Evolutionary conservation across 1,140 invertebrate species (phyloP).

Genomic region (Diploscapter pachys): DNA sequence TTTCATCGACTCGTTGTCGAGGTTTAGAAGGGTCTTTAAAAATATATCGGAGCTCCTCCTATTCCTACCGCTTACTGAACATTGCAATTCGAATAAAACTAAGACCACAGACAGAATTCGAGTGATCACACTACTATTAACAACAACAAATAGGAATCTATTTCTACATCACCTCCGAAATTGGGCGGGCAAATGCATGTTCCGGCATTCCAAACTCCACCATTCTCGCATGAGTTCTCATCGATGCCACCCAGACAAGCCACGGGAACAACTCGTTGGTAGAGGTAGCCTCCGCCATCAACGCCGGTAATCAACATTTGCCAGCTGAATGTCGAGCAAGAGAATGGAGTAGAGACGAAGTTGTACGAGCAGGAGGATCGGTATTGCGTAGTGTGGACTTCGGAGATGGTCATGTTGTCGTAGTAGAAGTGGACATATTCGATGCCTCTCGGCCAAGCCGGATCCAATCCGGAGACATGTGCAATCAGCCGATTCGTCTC

Average conservation of each 20-base stretch:
- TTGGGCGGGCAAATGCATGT: constrained; percentile 34
- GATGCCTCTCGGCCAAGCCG: constrained; percentile 8
- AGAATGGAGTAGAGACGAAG: constrained; percentile 32
- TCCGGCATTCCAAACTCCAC: constrained; percentile 26
- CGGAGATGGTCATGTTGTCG: constrained; percentile 22
- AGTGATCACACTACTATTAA: too few species aligned
- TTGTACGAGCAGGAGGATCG: constrained; percentile 24
- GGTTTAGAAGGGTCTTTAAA: too few species aligned
- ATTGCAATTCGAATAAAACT: constrained; percentile 12
- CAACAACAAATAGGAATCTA: too few species aligned
- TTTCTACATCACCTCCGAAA: constrained; percentile 2
- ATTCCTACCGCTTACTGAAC: constrained; percentile 6
- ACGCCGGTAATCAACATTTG: constrained; percentile 31
- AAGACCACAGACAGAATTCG: too few species aligned
- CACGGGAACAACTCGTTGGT: constrained; percentile 27
- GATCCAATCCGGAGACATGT: constrained; percentile 15
- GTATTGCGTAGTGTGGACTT: constrained; percentile 9
- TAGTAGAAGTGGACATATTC: constrained; percentile 36
- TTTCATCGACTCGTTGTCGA: too few species aligned
- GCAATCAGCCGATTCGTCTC: constrained; percentile 28
- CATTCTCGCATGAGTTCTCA: constrained; percentile 28
- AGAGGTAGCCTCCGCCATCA: constrained; percentile 28
- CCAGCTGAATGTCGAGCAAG: constrained; percentile 11
- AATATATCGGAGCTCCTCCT: too few species aligned
- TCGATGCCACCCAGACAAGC: constrained; percentile 14